Conservation (phyloP, 2,797 vertebrate species). For the Xiphorhynchus erythropygius region DNA sequence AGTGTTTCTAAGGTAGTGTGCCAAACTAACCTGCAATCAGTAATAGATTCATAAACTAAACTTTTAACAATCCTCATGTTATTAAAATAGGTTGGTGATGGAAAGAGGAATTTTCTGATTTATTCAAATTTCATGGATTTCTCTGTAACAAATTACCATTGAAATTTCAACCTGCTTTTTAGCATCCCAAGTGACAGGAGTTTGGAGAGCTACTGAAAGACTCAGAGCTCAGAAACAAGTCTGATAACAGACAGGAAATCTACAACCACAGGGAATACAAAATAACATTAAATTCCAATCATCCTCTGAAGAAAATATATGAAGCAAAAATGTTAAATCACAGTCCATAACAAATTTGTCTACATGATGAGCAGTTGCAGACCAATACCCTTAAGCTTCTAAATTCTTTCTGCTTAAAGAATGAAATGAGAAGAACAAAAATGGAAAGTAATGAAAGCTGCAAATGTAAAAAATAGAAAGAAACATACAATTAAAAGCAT, state of each 20-base stretch:
- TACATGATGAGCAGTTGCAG: constrained; percentile 17
- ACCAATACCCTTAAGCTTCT: background rate
- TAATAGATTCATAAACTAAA: background rate
- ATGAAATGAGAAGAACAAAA: background rate
- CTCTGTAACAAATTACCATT: constrained; percentile 13
- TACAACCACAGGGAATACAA: background rate
- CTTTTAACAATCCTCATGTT: background rate
- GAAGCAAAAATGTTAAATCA: constrained; percentile 8
- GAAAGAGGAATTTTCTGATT: background rate
- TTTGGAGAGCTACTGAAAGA: background rate
- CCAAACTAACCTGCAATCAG: background rate
- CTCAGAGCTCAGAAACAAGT: background rate
- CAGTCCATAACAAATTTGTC: background rate
- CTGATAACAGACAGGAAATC: background rate
- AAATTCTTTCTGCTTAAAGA: background rate
- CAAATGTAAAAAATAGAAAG: background rate
- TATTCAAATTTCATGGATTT: constrained; percentile 35
- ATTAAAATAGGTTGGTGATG: background rate
- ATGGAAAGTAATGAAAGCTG: background rate
- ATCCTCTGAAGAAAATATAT: background rate
- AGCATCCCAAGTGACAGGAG: background rate
- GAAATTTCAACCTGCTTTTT: constrained; percentile 17
- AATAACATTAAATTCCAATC: background rate
- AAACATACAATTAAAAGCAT: background rate
- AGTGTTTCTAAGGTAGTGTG: background rate